Evolutionary conservation across 1,140 invertebrate genomes (phyloP).

Genomic region (Scaptomyza graminum): DNA sequence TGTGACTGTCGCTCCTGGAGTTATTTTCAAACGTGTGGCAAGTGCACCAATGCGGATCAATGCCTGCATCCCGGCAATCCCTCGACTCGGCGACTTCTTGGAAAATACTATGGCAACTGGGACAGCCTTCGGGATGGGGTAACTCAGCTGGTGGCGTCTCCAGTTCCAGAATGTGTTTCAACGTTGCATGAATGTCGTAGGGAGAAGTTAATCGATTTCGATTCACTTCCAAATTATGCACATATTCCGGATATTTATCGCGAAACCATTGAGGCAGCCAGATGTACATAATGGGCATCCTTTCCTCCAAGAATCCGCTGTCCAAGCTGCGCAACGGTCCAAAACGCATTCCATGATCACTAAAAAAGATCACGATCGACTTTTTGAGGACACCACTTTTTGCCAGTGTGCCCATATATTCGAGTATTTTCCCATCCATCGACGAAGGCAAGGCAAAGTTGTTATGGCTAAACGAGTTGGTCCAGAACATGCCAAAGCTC

Average conservation of each 20-base stretch:
- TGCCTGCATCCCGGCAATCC: conserved; percentile 88
- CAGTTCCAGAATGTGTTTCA: conserved; percentile 83
- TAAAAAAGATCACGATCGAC: conserved; percentile 91
- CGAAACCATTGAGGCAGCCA: conserved; percentile 90
- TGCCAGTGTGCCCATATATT: conserved; percentile 86
- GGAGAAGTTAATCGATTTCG: conserved; percentile 90
- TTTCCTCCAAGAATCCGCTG: conserved; percentile 93
- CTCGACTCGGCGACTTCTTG: conserved; percentile 86
- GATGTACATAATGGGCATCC: conserved; percentile 93
- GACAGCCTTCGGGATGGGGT: conserved; percentile 83
- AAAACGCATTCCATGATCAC: conserved; percentile 97
- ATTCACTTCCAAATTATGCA: conserved; percentile 88
- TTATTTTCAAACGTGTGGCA: conserved; percentile 84
- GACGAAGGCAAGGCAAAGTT: conserved; percentile 88
- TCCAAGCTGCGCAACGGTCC: conserved; percentile 87
- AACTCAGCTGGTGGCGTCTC: conserved; percentile 50
- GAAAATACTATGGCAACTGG: conserved; percentile 89
- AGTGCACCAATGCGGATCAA: conserved; percentile 91
- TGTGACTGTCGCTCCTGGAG: conserved; percentile 64
- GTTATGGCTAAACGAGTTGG: conserved; percentile 90
- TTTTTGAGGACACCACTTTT: conserved; percentile 86
- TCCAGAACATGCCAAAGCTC: conserved; percentile 92
- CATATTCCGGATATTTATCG: conserved; percentile 86
- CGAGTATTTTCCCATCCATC: conserved; percentile 87
- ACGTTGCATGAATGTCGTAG: conserved; percentile 91